A percentile compares a stretch with the other conserved stretches of the same genome.
Conservation (phyloP, 2,888 invertebrate genomes). For the Acrocera orbiculus region DNA sequence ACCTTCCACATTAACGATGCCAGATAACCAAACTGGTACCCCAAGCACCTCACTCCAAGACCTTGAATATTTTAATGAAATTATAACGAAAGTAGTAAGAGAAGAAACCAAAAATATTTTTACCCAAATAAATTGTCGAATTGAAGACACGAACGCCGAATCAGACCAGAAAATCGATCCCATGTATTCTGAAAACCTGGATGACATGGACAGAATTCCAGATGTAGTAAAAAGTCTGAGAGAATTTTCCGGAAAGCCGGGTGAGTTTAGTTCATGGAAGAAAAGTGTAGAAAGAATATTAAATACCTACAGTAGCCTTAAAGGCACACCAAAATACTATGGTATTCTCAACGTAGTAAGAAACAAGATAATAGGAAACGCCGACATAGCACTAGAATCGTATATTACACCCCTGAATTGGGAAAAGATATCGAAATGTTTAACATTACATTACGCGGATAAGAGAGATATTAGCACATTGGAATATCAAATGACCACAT, state of each 20-base stretch:
- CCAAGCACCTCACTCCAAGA: too few relatives aligned
- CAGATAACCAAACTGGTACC: too few relatives aligned
- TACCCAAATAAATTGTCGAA: too few relatives aligned
- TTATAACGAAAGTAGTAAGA: too few relatives aligned
- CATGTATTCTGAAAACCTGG: background rate
- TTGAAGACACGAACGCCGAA: too few relatives aligned
- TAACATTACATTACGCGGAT: constrained; percentile 9
- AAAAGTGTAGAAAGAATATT: constrained; percentile 11
- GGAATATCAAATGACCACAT: constrained; percentile 10
- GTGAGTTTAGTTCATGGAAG: constrained; percentile 6
- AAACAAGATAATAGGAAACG: constrained; percentile 9
- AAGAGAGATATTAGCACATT: constrained; percentile 8
- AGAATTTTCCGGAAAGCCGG: constrained; percentile 7
- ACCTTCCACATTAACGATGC: too few relatives aligned
- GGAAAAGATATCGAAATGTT: constrained; percentile 6
- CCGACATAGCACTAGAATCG: constrained; percentile 10
- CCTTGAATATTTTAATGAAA: too few relatives aligned
- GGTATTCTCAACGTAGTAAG: constrained; percentile 9
- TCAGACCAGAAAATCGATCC: too few relatives aligned
- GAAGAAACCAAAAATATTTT: too few relatives aligned
- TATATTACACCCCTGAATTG: constrained; percentile 9
- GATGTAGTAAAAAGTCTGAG: constrained; percentile 7
- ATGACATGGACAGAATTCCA: constrained; percentile 6
- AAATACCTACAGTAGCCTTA: constrained; percentile 5
- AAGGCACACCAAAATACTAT: constrained; percentile 9